These are phyloP conservation scores for Emydura subglobosa DNA, from an alignment of 2,113 vertebrate species.

Conservation along the genomic window DNA sequence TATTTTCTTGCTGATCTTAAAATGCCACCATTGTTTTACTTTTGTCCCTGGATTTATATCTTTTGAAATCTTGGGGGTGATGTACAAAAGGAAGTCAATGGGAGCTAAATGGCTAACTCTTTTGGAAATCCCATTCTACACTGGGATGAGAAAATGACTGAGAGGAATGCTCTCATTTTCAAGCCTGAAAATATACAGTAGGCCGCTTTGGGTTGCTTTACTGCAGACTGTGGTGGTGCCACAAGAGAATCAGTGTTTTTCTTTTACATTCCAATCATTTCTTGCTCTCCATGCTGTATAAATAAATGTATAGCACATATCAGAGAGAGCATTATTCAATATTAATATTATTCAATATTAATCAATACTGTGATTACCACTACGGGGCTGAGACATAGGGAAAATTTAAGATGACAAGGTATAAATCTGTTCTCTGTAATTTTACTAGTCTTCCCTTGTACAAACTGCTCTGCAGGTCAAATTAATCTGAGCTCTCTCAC, in stretches of 20 bases:
- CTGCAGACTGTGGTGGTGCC: not conserved
- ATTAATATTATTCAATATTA: not conserved
- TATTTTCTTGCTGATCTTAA: not conserved
- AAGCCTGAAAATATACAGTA: not conserved
- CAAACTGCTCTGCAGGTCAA: not conserved
- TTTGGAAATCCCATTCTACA: not conserved
- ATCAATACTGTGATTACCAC: not conserved
- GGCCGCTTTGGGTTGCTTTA: not conserved
- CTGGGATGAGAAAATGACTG: not conserved
- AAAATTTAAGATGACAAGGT: not conserved
- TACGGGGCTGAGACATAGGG: not conserved
- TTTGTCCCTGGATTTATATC: not conserved
- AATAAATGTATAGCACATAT: not conserved
- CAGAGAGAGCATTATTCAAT: fast-evolving
- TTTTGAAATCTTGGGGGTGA: not conserved
- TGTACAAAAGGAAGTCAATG: not conserved
- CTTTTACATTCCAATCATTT: not conserved
- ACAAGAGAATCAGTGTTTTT: not conserved
- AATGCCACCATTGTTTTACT: not conserved
- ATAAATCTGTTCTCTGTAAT: not conserved
- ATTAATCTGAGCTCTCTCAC: not conserved
- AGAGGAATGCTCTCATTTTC: not conserved
- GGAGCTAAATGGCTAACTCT: not conserved
- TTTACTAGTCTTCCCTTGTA: not conserved
- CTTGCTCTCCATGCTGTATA: not conserved